Conservation (phyloP, 1,140 invertebrate genomes). For the Bombus terrestris region DNA sequence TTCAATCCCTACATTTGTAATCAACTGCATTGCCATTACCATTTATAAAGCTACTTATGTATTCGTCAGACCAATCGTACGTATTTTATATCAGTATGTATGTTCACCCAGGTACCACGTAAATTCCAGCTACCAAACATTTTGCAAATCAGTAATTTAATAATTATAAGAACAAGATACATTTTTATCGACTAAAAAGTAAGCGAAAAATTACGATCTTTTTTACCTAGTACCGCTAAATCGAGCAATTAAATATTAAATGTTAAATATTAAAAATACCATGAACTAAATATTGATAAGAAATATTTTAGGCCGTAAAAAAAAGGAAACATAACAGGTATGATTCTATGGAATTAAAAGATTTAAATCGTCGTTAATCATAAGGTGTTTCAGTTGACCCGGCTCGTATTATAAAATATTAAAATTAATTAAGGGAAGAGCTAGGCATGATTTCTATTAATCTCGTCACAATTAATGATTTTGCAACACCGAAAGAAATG, state of each 20-base stretch:
- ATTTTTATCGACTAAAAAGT: neutral
- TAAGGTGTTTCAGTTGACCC: neutral
- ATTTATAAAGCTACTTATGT: neutral
- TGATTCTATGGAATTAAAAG: neutral
- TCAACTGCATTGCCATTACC: neutral
- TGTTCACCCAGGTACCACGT: slow-evolving; percentile 14
- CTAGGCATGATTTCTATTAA: neutral
- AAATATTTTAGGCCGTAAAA: neutral
- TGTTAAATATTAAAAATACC: neutral
- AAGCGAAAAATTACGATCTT: neutral
- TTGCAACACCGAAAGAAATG: neutral
- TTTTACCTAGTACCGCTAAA: neutral
- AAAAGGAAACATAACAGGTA: neutral
- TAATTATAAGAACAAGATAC: neutral
- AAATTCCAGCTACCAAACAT: neutral
- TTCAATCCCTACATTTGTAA: slow-evolving; percentile 5
- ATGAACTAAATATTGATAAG: neutral
- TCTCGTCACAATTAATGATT: neutral
- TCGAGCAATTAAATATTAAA: neutral
- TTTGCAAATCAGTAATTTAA: neutral
- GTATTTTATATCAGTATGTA: slow-evolving; percentile 3
- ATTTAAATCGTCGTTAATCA: neutral
- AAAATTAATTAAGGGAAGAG: neutral
- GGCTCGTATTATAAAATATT: neutral
- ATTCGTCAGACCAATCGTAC: neutral